Evolutionary conservation across 2,113 vertebrate genomes (phyloP), one percentile per base, ranked within the genome.

Genomic region (Grammomys surdaster): DNA sequence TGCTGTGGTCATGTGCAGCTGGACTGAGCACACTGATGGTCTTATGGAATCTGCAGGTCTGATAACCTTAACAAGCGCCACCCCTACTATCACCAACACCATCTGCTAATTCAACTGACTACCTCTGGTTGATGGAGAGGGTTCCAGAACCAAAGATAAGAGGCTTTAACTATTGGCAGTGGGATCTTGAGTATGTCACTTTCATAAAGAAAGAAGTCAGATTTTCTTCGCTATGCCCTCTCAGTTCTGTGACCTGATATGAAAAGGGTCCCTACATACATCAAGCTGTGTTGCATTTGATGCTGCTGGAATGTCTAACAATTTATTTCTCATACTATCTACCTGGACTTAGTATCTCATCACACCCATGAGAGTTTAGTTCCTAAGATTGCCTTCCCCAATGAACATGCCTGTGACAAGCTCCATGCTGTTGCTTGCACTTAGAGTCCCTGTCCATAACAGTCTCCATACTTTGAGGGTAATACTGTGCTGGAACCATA

Each of bases 71-170:
- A 6, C 26, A 36, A 80, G 36, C 24, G 13, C 54, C 6, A n/a
- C 26, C 19, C 24, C 6, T 36, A 14, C 31, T 2, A 5, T 43
- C 19, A 17, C 46, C 13, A 22, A 0, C 2, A 43, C 8, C 5
- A 20, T 17, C 43, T 60, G 12, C 26, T 73, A 19, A 75, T 14
- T 19, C 28, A 75, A 16, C 10, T 72, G 46, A 73, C 14, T 14
- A 28, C 16, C 28, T 36, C 28, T 72, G 10, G 19, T 48, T 40
- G 70, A 78, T 16, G 12, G 12, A 65, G 43, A 9, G n/a, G 63
- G 46, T 43, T 40, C 51, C 19, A n/a, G 16, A 82, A 3, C 10
- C 40, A 72, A 24, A 31, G 17, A 16, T 12, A 60, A 40, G 43
- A 28, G 20, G 31, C 31, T 76, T 65, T 56, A 56, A 26, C 40